Evolutionary conservation across 2,113 vertebrate species (phyloP).

Genomic region (Dicentrarchus labrax): DNA sequence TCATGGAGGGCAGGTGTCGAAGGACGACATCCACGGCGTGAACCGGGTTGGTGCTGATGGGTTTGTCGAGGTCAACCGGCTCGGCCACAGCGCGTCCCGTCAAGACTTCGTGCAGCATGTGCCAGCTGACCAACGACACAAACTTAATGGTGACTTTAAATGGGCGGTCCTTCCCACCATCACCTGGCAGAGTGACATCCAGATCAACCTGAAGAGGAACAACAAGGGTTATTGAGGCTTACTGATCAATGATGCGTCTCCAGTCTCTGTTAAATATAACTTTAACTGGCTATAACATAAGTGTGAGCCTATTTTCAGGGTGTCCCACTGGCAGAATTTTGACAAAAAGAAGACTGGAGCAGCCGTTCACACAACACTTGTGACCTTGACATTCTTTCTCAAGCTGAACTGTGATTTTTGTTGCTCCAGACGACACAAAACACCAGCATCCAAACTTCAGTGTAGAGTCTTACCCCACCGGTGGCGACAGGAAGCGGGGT

Average conservation of each 20-base stretch:
- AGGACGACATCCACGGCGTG: constrained; percentile 98
- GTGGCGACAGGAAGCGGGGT: constrained; percentile 95
- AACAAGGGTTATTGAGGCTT: background rate
- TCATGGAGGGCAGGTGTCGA: constrained; percentile 98
- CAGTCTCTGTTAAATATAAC: background rate
- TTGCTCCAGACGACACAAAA: background rate
- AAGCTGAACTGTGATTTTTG: background rate
- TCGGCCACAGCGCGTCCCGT: constrained; percentile 90
- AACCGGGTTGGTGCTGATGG: constrained; percentile 97
- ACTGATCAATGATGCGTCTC: too few species aligned
- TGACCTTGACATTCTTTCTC: background rate
- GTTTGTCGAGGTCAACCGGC: constrained; percentile 95
- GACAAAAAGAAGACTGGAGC: background rate
- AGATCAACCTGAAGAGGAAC: constrained; percentile 90
- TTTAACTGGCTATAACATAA: background rate
- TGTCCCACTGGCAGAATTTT: background rate
- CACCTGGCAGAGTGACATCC: constrained; percentile 96
- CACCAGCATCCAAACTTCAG: background rate
- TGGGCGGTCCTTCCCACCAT: constrained; percentile 96
- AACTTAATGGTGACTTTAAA: constrained; percentile 97
- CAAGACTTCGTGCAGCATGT: constrained; percentile 95
- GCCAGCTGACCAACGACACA: constrained; percentile 97
- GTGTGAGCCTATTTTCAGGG: background rate
- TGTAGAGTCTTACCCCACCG: constrained; percentile 87
- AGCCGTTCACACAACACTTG: background rate